Evolutionary conservation across 2,797 vertebrate genomes (phyloP), one percentile per base, ranked within the genome.

Genomic region (Echiichthys vipera): DNA sequence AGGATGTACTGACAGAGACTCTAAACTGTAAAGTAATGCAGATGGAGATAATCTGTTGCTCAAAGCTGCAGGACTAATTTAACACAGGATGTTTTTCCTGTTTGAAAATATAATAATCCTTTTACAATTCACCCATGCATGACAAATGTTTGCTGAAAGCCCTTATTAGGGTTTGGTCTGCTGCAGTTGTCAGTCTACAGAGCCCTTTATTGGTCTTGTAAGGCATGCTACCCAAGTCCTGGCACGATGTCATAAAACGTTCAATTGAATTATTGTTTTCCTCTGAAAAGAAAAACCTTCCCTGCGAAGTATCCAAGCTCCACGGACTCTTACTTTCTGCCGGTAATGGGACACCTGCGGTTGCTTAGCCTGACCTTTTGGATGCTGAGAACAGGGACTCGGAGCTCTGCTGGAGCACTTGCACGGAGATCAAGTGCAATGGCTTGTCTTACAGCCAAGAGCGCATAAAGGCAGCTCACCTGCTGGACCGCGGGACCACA

Each of bases 401-500:
- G 0, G 65, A 20, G 53, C 49, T 70, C 51, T 51, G 43, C 15
- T 13, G 13, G 40, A 42, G 49, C 67, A 45, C 58, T 71, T 64
- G 55, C 25, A 49, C 66, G 40, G 40, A 32, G 53, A 76, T 84
- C 59, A 39, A 65, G 63, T 68, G 53, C 27, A 71, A 43, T 10
- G 53, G 43, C 54, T 84, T 70, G 39, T 81, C 62, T 77, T 54
- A 67, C 11, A 30, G 53, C 42, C 51, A 36, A 32, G 9, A 53
- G n/a, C 8, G 20, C 10, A 37, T n/a, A 47, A 50, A 66, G 13
- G 27, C 7, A 18, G 27, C 94, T 95, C 88, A 98, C 97, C 97
- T 97, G 89, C 97, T 99, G 9, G 97, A 98, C 59, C 97, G 96
- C 20, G 98, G 98, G 57, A 99, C 97, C 73, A 99, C 97, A 94